These are phyloP conservation scores for Noctua janthina DNA, from an alignment of 2,888 invertebrate species.

Conservation along the genomic window DNA sequence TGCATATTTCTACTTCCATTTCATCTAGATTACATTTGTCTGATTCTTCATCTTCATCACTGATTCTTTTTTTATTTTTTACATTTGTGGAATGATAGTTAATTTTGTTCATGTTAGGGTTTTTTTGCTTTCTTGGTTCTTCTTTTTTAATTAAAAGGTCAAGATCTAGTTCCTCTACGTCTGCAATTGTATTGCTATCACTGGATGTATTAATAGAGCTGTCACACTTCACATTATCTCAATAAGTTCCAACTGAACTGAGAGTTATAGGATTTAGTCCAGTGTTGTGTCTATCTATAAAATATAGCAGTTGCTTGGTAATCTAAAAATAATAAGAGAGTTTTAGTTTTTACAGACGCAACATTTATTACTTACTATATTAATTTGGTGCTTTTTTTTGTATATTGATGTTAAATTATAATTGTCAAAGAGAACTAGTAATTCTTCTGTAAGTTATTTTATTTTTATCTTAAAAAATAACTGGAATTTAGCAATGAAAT, in stretches of 20 bases:
- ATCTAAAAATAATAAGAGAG: conserved; percentile 24
- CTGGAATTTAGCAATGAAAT: no score
- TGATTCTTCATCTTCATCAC: background rate
- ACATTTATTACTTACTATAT: no score
- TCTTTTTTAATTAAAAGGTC: background rate
- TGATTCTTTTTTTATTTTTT: background rate
- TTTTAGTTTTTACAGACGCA: background rate
- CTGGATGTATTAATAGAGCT: background rate
- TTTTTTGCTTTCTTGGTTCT: background rate
- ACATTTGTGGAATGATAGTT: background rate
- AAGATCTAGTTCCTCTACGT: background rate
- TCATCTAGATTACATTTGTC: conserved; percentile 4
- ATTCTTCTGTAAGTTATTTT: no score
- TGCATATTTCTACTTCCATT: background rate
- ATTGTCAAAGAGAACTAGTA: no score
- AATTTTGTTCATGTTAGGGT: background rate
- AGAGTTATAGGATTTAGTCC: conserved; percentile 30
- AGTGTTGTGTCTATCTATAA: conserved; percentile 28
- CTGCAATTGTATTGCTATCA: background rate
- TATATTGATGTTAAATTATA: background rate
- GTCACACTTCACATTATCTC: background rate
- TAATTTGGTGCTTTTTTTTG: no score
- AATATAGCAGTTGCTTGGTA: conserved; percentile 14
- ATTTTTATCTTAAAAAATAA: no score
- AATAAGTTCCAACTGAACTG: background rate